A percentile compares a stretch with the other conserved stretches of the same genome.
Conservation (phyloP, 2,797 vertebrate species). For the Linurgus olivaceus region DNA sequence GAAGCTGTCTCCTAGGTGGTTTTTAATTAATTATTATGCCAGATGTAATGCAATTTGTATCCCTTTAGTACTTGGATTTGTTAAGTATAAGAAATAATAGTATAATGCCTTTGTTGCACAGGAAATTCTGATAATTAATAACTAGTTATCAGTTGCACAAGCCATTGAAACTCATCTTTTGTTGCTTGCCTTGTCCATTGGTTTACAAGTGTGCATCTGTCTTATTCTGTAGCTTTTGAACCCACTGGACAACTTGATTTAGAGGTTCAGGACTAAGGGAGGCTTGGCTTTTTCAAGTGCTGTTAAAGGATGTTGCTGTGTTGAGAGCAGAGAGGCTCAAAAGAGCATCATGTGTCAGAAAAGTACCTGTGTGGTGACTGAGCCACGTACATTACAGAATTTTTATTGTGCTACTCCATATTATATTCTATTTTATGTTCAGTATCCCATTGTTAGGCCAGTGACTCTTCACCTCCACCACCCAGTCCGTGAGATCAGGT, state of each 20-base stretch:
- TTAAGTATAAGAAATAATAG: background rate
- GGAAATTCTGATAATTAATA: background rate
- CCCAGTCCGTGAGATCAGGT: background rate
- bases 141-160: background rate
- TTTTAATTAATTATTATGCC: background rate
- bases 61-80: background rate
- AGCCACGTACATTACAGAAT: background rate
- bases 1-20: background rate
- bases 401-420: background rate
- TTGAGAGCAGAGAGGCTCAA: background rate
- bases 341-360: background rate
- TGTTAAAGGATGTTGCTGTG: background rate
- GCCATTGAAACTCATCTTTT: background rate
- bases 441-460: background rate
- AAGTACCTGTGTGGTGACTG: background rate
- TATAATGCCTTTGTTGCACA: background rate
- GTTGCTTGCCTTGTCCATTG: background rate
- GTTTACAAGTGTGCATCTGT: background rate
- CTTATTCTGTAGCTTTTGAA: background rate
- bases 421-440: background rate
- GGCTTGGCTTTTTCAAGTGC: background rate
- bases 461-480: background rate
- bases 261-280: background rate
- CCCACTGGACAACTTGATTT: background rate
- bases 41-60: background rate